These are phyloP conservation scores for Marcusenius ussheri DNA, from an alignment of 2,113 vertebrate species.

Conservation along the genomic window DNA sequence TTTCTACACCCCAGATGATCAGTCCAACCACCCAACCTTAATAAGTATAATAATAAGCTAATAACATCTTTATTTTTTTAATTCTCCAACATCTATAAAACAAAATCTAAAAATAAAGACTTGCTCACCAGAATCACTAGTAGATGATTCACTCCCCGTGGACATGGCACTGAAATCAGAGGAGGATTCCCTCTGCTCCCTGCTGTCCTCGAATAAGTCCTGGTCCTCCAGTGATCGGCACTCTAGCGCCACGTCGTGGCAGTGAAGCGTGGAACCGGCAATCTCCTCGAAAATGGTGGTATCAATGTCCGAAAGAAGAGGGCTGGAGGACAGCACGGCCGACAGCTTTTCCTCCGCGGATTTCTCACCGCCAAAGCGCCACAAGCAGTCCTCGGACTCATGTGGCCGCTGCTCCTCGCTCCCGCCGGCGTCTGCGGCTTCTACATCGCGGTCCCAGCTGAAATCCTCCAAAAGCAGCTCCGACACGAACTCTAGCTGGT, in stretches of 20 bases:
- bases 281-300: slow-evolving; percentile 65
- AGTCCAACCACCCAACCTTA: neutral
- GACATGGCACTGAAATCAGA: slow-evolving; percentile 57
- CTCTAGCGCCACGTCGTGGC: slow-evolving; percentile 36
- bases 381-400: slow-evolving; percentile 50
- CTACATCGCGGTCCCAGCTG: slow-evolving; percentile 53
- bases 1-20: neutral
- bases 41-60: neutral
- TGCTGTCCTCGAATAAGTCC: slow-evolving; percentile 35
- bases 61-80: neutral
- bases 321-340: slow-evolving; percentile 56
- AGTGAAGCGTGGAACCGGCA: slow-evolving; percentile 58
- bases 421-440: neutral
- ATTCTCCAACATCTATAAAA: neutral
- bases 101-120: neutral
- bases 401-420: slow-evolving; percentile 30
- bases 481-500: slow-evolving; percentile 65
- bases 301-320: slow-evolving; percentile 62
- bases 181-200: slow-evolving; percentile 49
- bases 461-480: slow-evolving; percentile 64
- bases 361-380: slow-evolving; percentile 46
- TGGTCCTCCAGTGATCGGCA: slow-evolving; percentile 41
- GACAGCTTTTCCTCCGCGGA: slow-evolving; percentile 51
- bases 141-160: slow-evolving; percentile 50
- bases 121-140: slow-evolving; percentile 64